Evolutionary conservation across 2,113 vertebrate species (phyloP), one percentile per base, ranked within the genome.

Genomic region (Solea senegalensis): DNA sequence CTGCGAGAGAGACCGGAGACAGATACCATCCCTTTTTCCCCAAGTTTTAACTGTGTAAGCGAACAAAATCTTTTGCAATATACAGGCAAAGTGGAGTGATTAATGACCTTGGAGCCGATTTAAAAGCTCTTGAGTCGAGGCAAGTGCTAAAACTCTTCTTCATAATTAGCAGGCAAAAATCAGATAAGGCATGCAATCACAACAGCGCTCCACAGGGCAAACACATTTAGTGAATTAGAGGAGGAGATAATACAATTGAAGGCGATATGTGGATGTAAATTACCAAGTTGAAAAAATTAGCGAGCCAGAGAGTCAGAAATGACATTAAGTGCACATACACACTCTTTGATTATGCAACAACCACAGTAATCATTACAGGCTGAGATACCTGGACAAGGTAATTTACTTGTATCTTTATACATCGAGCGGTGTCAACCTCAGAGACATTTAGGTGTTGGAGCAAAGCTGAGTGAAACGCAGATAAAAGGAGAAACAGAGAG

Each of bases 81-180:
- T 62, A 58, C n/a, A 62, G 10, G 21, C 27, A 46, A 44, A 62
- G 3, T 16, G 27, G 6, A 46, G 45, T 55, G 48, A 56, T 26
- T n/a, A 61, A 65, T 1, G 69, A 58, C 72, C 81, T 84, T 72
- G 72, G 41, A 50, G 60, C 55, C 21, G 66, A 72, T 52, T 64
- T 57, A 61, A 62, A 67, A 71, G 74, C 71, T 63, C 41, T 61
- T 11, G 56, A 52, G 44, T 34, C 43, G 44, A 70, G 21, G 53
- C 15, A 34, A 14, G 72, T 56, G 68, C 78, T 69, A 68, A 83
- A 83, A 68, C 62, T 34, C 39, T 63, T 69, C 51, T 55, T 74
- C 72, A 69, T 86, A 52, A 83, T 82, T 74, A 74, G 62, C 62
- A 60, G 72, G 60, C 52, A 53, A 53, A 67, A 79, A 79, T 81